Conservation (phyloP, 2,888 invertebrate species). For the Rotaria magnacalcarata region DNA sequence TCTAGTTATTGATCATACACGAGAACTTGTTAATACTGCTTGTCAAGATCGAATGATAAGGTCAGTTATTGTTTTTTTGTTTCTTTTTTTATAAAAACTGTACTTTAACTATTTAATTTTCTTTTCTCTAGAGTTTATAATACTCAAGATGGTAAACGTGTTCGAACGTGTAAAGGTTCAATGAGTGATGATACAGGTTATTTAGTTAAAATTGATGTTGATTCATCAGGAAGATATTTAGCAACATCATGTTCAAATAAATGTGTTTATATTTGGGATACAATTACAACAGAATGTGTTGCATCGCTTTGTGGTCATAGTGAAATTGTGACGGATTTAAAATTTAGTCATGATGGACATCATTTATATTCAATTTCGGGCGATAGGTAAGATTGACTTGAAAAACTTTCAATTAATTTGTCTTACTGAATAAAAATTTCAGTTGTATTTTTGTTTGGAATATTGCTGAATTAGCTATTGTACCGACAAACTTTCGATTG, state of each 20-base stretch:
- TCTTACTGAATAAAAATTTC: neutral
- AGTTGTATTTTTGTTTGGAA: constrained; percentile 36
- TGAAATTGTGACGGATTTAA: constrained; percentile 78
- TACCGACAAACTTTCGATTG: neutral
- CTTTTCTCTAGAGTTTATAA: constrained; percentile 65
- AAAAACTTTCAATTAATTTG: neutral
- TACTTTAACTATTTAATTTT: too few species aligned
- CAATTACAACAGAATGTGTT: constrained; percentile 88
- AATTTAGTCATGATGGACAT: constrained; percentile 83
- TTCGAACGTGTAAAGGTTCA: constrained; percentile 84
- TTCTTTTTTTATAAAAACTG: neutral
- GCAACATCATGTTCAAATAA: constrained; percentile 96
- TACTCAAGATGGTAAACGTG: constrained; percentile 80
- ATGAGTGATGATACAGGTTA: constrained; percentile 75
- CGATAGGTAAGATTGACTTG: constrained; percentile 53
- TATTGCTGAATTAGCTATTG: constrained; percentile 11
- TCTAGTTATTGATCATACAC: constrained; percentile 80
- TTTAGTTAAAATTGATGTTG: constrained; percentile 78
- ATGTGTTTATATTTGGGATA: constrained; percentile 86
- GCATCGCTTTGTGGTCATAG: constrained; percentile 86
- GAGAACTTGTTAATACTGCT: constrained; percentile 74
- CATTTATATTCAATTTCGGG: constrained; percentile 80
- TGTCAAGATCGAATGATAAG: constrained; percentile 92
- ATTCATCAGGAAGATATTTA: constrained; percentile 80
- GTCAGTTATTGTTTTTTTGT: constrained; percentile 60